Evolutionary conservation across 2,888 invertebrate genomes (phyloP).

Genomic region (Imbricaverruca yamaguchii): DNA sequence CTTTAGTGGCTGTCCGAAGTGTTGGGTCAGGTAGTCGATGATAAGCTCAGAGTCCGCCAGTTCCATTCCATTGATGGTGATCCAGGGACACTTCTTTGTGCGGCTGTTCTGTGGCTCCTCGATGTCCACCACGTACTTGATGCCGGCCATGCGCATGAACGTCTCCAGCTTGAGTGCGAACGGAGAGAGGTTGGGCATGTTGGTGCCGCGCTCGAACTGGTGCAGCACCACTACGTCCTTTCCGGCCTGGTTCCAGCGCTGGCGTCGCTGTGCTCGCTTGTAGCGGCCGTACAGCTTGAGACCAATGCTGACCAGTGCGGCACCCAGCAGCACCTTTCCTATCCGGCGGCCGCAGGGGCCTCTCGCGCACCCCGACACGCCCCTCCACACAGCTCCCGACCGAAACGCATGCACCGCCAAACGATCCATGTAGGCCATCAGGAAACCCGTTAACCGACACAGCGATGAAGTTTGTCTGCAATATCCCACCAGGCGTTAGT

Average conservation of each 20-base stretch:
- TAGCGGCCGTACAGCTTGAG: neutral
- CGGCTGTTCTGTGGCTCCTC: constrained; percentile 37
- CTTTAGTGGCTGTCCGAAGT: constrained; percentile 37
- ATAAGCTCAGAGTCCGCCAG: constrained; percentile 41
- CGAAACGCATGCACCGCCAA: too few relatives aligned
- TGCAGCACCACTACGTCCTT: constrained; percentile 21
- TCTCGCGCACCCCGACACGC: constrained; percentile 26
- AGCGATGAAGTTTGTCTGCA: too few relatives aligned
- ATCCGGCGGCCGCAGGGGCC: too few relatives aligned
- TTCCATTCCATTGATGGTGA: constrained; percentile 39
- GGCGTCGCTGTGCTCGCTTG: neutral
- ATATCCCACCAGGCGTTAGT: too few relatives aligned
- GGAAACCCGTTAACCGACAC: too few relatives aligned
- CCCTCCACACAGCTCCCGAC: constrained; percentile 23
- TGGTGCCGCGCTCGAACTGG: constrained; percentile 16
- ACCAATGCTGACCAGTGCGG: neutral
- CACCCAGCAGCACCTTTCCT: too few relatives aligned
- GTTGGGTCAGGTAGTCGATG: constrained; percentile 40
- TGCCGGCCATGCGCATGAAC: constrained; percentile 19
- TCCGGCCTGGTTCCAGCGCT: constrained; percentile 16
- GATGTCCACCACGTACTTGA: constrained; percentile 16
- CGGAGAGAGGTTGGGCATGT: constrained; percentile 11
- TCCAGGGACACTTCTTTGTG: constrained; percentile 41
- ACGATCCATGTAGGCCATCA: too few relatives aligned
- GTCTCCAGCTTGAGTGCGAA: constrained; percentile 15